Percentiles rank a stretch among this genome's conserved stretches.
These are phyloP conservation scores for Drosophila bipectinata DNA, from an alignment of 1,140 invertebrate genomes.

Conservation along the genomic window DNA sequence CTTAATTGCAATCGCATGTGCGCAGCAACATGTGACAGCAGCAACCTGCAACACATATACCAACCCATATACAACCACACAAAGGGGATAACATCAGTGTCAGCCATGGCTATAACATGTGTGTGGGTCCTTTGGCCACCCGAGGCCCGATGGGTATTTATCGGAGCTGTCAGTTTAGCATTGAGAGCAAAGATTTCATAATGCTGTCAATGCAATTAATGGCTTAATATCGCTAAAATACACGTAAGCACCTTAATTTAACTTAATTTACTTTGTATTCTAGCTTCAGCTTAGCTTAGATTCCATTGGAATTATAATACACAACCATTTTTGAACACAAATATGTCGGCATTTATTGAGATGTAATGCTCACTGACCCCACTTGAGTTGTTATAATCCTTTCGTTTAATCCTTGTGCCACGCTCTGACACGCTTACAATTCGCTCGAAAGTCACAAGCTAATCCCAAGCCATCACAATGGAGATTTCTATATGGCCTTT, in stretches of 20 bases:
- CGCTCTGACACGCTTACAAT: slow-evolving; percentile 79
- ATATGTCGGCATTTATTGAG: background rate
- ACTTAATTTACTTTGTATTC: slow-evolving; percentile 4
- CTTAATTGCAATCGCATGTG: slow-evolving; percentile 69
- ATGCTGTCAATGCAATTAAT: slow-evolving; percentile 79
- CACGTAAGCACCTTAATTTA: slow-evolving; percentile 1
- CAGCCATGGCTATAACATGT: slow-evolving; percentile 46
- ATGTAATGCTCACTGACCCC: background rate
- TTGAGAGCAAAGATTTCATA: slow-evolving; percentile 69
- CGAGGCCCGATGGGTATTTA: slow-evolving; percentile 48
- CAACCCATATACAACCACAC: background rate
- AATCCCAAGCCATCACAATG: slow-evolving; percentile 67
- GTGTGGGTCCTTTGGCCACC: slow-evolving; percentile 12
- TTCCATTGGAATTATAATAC: too few relatives aligned
- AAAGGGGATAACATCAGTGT: slow-evolving; percentile 42
- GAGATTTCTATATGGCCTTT: slow-evolving; percentile 43
- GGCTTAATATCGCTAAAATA: slow-evolving; percentile 60
- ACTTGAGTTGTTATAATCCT: slow-evolving; percentile 63
- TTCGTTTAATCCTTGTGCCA: slow-evolving; percentile 70
- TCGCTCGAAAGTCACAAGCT: slow-evolving; percentile 74
- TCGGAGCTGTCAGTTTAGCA: slow-evolving; percentile 63
- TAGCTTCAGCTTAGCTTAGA: background rate
- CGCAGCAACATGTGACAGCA: slow-evolving; percentile 26
- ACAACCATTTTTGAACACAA: background rate
- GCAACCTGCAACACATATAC: background rate